phyloP scores from a whole-genome alignment of 2,888 invertebrate genomes.

The Gastracanthus pulcherrimus region DNA sequence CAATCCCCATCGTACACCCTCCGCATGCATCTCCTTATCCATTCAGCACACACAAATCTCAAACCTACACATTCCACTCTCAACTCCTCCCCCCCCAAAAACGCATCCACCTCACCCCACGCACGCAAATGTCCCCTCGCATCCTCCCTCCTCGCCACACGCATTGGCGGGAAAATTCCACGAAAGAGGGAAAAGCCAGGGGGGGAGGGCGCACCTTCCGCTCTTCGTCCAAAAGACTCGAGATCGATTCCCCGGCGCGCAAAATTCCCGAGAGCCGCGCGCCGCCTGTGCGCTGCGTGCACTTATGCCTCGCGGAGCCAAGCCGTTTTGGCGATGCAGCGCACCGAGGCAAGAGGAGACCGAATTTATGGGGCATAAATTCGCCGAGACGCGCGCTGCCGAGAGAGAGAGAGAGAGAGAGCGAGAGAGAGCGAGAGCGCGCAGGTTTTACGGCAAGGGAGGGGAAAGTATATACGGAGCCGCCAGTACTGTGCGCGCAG shows the following conservation, averaged over 20 bases:
- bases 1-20: no score
- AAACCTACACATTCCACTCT: no score
- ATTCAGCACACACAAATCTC: no score
- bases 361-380: conserved; percentile 75
- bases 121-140: background rate
- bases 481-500: no score
- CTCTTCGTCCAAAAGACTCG: background rate
- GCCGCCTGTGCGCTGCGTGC: background rate
- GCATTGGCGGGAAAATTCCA: conserved; percentile 5
- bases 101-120: background rate
- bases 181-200: background rate
- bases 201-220: background rate
- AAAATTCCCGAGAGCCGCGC: conserved; percentile 22
- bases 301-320: conserved; percentile 23
- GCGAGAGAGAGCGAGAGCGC: conserved; percentile 54
- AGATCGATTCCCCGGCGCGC: conserved; percentile 26
- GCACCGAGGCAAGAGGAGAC: conserved; percentile 59
- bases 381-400: conserved; percentile 64
- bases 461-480: background rate
- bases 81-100: no score
- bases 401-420: no score
- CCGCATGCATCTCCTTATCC: no score
- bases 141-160: background rate
- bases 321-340: conserved; percentile 62
- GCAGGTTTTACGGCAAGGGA: conserved; percentile 59